phyloP scores from a whole-genome alignment of 2,888 invertebrate species.

The Leptopilina myrica region DNA sequence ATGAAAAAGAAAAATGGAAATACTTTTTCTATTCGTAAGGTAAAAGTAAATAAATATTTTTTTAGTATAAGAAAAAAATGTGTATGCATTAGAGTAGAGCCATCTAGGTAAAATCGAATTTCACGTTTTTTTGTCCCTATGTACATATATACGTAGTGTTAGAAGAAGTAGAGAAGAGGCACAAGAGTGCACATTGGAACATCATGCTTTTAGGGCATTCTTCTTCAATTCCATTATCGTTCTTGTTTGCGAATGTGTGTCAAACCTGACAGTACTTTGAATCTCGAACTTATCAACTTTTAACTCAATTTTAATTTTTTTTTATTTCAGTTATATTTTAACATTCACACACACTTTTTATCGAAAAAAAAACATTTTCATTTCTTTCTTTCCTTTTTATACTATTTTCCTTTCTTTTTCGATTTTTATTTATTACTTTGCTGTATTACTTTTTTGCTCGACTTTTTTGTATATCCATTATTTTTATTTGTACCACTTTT shows the following conservation, averaged over 20 bases:
- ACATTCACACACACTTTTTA: background rate
- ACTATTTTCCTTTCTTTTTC: too few relatives aligned
- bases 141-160: background rate
- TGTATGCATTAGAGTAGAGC: constrained; percentile 2
- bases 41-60: background rate
- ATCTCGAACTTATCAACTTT: background rate
- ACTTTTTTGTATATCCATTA: too few relatives aligned
- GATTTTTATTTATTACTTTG: too few relatives aligned
- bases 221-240: constrained; percentile 25
- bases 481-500: too few relatives aligned
- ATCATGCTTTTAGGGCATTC: constrained; percentile 23
- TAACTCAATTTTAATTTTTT: background rate
- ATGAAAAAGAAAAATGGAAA: too few relatives aligned
- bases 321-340: background rate
- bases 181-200: constrained; percentile 9
- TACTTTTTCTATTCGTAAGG: background rate
- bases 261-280: background rate
- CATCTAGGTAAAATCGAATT: constrained; percentile 15
- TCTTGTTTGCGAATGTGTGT: background rate
- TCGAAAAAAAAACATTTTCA: too few relatives aligned
- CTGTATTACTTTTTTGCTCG: too few relatives aligned
- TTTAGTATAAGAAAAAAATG: background rate
- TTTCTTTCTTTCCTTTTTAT: too few relatives aligned
- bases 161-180: constrained; percentile 5
- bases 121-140: background rate